A percentile compares a stretch with the other conserved stretches of the same genome.
Evolutionary conservation across 2,888 invertebrate genomes (phyloP).

Genomic region (Parnassius smintheus): DNA sequence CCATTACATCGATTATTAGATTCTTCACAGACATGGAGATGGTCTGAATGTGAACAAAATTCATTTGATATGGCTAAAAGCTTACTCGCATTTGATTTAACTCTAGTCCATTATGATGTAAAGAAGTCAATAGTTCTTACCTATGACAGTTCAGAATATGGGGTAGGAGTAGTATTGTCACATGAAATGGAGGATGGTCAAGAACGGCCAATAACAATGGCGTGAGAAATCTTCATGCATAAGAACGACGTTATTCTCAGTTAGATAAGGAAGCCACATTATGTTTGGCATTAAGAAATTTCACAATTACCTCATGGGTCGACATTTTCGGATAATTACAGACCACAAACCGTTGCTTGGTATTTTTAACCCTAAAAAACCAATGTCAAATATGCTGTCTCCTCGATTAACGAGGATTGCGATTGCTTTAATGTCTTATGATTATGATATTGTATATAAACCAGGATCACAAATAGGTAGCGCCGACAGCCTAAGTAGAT

Average conservation of each 20-base stretch:
- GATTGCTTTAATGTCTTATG: background rate
- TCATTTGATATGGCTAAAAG: conserved; percentile 28
- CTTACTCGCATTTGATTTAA: background rate
- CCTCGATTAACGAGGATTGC: too few species aligned
- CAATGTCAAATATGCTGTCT: too few species aligned
- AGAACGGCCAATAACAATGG: conserved; percentile 28
- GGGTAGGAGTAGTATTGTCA: conserved; percentile 29
- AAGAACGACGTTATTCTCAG: conserved; percentile 29
- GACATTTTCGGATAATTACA: too few species aligned
- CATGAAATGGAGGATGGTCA: conserved; percentile 27
- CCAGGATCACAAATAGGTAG: conserved; percentile 5
- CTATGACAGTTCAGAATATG: conserved; percentile 33
- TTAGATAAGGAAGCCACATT: conserved; percentile 31
- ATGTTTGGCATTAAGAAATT: conserved; percentile 2
- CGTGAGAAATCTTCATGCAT: conserved; percentile 27
- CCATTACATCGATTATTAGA: conserved; percentile 32
- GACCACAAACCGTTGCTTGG: too few species aligned
- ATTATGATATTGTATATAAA: conserved; percentile 30
- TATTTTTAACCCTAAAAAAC: too few species aligned
- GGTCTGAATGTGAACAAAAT: conserved; percentile 28
- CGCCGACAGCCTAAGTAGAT: conserved; percentile 24
- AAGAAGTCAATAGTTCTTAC: conserved; percentile 25
- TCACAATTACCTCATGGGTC: conserved; percentile 9
- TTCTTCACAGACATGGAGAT: conserved; percentile 25
- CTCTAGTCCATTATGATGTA: conserved; percentile 31